Conservation (phyloP, 2,113 vertebrate genomes). For the Gallinago paraguaiae region DNA sequence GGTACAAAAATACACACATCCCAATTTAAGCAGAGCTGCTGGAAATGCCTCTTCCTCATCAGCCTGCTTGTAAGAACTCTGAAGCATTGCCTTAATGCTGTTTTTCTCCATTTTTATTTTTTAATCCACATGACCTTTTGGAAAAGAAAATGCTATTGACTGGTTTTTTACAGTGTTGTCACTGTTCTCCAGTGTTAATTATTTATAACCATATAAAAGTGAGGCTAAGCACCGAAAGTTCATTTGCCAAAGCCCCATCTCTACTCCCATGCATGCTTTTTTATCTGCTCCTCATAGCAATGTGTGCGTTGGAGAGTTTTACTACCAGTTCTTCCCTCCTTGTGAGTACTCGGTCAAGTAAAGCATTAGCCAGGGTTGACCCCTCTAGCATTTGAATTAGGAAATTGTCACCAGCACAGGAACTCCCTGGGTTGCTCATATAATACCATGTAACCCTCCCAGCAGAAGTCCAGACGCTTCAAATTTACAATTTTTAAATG, state of each 20-base stretch:
- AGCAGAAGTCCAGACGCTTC: background rate
- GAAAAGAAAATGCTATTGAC: background rate
- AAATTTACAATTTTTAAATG: background rate
- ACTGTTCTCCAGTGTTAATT: background rate
- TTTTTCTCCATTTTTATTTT: background rate
- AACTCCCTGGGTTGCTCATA: background rate
- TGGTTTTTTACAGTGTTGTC: background rate
- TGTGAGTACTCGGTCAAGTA: background rate
- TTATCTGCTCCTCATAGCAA: background rate
- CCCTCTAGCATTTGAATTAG: background rate
- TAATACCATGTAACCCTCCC: background rate
- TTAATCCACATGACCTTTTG: background rate
- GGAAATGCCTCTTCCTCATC: background rate
- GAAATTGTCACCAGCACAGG: background rate
- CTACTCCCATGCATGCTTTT: background rate
- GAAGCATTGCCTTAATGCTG: background rate
- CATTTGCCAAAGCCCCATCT: background rate
- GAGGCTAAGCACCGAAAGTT: background rate
- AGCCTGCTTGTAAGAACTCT: background rate
- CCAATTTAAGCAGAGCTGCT: background rate
- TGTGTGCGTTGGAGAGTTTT: background rate
- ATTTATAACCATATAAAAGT: conserved; percentile 14
- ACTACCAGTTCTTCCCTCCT: background rate
- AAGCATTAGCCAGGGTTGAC: background rate
- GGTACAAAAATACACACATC: background rate